phyloP scores from a whole-genome alignment of 2,888 invertebrate genomes.

The Pseudolycoriella hygida region DNA sequence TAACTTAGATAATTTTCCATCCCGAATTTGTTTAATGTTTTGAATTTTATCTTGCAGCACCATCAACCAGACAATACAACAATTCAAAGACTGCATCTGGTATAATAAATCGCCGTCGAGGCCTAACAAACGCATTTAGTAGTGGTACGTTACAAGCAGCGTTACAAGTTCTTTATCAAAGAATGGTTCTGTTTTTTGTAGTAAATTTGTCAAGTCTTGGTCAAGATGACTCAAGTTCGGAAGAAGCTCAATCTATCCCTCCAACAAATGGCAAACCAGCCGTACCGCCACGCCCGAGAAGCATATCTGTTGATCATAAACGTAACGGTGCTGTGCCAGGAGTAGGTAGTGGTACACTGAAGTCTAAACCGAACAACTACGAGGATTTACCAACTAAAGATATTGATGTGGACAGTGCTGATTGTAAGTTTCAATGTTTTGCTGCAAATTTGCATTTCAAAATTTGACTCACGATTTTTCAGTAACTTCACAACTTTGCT shows the following conservation, averaged over 20 bases:
- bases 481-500: constrained; percentile 44
- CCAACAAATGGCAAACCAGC: constrained; percentile 32
- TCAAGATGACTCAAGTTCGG: constrained; percentile 69
- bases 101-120: constrained; percentile 36
- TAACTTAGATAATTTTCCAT: constrained; percentile 10
- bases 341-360: background rate
- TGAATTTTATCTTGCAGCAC: constrained; percentile 10
- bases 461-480: constrained; percentile 13
- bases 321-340: constrained; percentile 10
- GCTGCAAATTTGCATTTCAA: constrained; percentile 6
- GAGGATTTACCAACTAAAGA: constrained; percentile 28
- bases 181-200: constrained; percentile 17
- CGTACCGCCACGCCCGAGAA: constrained; percentile 45
- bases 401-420: constrained; percentile 31
- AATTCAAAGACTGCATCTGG: constrained; percentile 27
- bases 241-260: constrained; percentile 34
- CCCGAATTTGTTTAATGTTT: background rate
- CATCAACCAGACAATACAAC: constrained; percentile 20
- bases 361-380: background rate
- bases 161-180: constrained; percentile 3
- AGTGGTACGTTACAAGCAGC: constrained; percentile 33
- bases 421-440: too few relatives aligned
- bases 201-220: constrained; percentile 51
- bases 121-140: constrained; percentile 45
- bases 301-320: constrained; percentile 40